Evolutionary conservation across 2,113 vertebrate species (phyloP), one percentile per base, ranked within the genome.

Genomic region (Hippocampus guttulatus): DNA sequence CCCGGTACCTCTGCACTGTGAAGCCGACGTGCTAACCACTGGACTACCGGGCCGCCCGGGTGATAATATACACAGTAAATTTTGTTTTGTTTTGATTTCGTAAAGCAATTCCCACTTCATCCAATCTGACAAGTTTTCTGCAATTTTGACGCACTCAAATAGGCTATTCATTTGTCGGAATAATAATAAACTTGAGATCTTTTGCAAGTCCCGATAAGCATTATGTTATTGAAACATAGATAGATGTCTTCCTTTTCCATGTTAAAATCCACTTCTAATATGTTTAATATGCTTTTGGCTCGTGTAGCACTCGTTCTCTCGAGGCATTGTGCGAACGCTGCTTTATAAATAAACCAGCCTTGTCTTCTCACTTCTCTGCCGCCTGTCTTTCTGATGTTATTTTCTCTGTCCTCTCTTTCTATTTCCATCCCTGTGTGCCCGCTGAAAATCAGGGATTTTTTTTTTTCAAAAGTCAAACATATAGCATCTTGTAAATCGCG

Each of bases 351-450:
- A 65, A 65, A 65, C 41, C 14, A 43, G 43, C 41, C 23, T 47
- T 65, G 64, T 65, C 64, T 49, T 47, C 58, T 61, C 27, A 65
- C 64, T 45, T 65, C 23, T 25, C 41, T 18, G 23, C 64, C 64
- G 64, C 64, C 23, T 25, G 18, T 65, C 64, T 47, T 47, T 65
- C 64, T 65, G 40, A 65, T 65, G 43, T 15, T 65, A 65, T 65
- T 65, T 65, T 65, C 64, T 40, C 23, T 27, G 41, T 27, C n/a
- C 41, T 47, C n/a, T 23, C 62, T 23, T 64, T 47, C 64, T 65
- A 47, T 49, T 65, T 65, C 43, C 23, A 47, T 47, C 23, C 21
- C 14, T 16, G 63, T 25, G 41, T 25, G 20, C 5, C 38, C 25
- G 2, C 58, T 3, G 16, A 61, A 61, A 33, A 33, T 15, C 15